Evolutionary conservation across 37 sponge, comb jelly and placozoan genomes (phyloP).

Genomic region (Geodia barretti): DNA sequence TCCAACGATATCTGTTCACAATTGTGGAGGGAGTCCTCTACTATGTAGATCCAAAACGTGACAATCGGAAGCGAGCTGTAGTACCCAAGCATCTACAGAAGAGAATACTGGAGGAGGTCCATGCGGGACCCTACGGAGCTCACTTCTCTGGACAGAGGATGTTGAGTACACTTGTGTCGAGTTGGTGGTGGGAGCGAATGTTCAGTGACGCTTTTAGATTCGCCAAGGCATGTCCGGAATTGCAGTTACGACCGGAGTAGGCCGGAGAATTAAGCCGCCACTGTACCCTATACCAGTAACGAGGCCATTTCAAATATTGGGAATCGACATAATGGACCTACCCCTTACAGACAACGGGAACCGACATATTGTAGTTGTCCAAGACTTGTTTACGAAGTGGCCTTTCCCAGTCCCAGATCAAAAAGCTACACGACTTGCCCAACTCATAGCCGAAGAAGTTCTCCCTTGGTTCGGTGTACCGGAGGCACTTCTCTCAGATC

Average conservation of each 20-base stretch:
- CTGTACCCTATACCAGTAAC: constrained; percentile 53
- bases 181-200: constrained; percentile 64
- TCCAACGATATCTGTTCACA: constrained; percentile 20
- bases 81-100: constrained; percentile 32
- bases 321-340: constrained; percentile 44
- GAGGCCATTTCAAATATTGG: constrained; percentile 53
- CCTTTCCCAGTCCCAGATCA: constrained; percentile 68
- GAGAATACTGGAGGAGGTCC: constrained; percentile 13
- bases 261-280: constrained; percentile 15
- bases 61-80: constrained; percentile 19
- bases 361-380: constrained; percentile 52
- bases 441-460: constrained; percentile 30
- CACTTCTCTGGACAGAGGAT: constrained; percentile 53
- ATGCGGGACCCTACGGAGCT: constrained; percentile 23
- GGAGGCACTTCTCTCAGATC: constrained; percentile 35
- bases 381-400: constrained; percentile 59
- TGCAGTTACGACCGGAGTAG: constrained; percentile 20
- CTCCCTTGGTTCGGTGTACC: constrained; percentile 34
- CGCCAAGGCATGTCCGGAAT: constrained; percentile 45
- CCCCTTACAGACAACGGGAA: constrained; percentile 64
- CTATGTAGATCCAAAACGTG: constrained; percentile 17
- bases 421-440: constrained; percentile 33
- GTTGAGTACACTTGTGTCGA: constrained; percentile 1
- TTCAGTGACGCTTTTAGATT: constrained; percentile 1
- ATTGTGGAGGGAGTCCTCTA: constrained; percentile 31